Percentiles rank a stretch among this genome's conserved stretches.
Evolutionary conservation across 2,113 vertebrate species (phyloP).

Genomic region (Oxyura jamaicensis): DNA sequence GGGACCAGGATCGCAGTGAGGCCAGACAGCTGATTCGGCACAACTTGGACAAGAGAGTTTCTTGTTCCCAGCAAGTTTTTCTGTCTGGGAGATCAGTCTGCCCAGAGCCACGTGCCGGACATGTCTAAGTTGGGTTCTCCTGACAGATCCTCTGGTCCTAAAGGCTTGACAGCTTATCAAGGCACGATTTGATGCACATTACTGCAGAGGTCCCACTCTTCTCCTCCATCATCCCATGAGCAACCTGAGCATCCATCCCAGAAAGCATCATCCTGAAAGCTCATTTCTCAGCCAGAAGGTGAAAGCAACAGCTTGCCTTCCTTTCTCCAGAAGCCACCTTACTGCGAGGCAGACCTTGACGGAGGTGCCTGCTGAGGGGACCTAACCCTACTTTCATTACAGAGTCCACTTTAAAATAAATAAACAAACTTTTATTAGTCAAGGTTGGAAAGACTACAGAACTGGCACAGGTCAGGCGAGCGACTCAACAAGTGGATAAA

Average conservation of each 20-base stretch:
- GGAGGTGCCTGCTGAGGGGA: too few species aligned
- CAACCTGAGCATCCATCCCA: background rate
- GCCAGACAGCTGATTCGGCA: background rate
- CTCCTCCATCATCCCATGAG: background rate
- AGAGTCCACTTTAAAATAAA: too few species aligned
- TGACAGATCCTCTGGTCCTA: background rate
- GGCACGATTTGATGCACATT: background rate
- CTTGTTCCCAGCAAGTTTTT: background rate
- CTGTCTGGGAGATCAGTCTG: background rate
- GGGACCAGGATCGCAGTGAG: fast-evolving
- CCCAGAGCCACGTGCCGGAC: background rate
- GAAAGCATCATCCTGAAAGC: background rate
- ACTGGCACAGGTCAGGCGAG: constrained; percentile 19
- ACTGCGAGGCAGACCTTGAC: too few species aligned
- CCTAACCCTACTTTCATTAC: too few species aligned
- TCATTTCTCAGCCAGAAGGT: background rate
- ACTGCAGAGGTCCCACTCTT: background rate
- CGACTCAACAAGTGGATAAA: background rate
- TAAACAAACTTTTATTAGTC: background rate
- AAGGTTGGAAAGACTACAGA: background rate
- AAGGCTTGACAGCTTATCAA: background rate
- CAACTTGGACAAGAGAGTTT: background rate
- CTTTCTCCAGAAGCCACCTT: too few species aligned
- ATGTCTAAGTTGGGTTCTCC: background rate
- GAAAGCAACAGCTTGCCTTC: background rate